These are phyloP conservation scores for Sinocyclocheilus grahami DNA, from an alignment of 2,113 vertebrate genomes.

Conservation along the genomic window DNA sequence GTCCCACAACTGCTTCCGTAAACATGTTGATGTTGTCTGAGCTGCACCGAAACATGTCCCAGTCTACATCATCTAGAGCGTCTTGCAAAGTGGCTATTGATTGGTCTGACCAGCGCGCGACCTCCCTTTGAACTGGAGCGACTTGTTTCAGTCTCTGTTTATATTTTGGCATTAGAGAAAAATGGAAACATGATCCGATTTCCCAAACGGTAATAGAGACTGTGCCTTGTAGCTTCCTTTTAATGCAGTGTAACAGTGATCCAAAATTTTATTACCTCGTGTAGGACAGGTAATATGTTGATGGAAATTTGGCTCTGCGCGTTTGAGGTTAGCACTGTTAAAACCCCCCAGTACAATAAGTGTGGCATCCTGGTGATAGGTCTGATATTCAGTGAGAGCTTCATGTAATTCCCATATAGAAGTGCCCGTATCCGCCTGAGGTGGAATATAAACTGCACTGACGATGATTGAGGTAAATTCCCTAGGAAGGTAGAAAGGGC, in stretches of 20 bases:
- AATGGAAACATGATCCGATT: conserved; percentile 34
- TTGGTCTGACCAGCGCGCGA: conserved; percentile 25
- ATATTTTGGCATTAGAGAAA: conserved; percentile 39
- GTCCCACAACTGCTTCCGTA: background rate
- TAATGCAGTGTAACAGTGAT: conserved; percentile 34
- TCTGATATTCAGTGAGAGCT: too few species aligned
- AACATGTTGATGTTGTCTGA: background rate
- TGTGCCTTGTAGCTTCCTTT: conserved; percentile 25
- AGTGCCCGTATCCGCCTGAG: background rate
- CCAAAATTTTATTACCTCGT: conserved; percentile 15
- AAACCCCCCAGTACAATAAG: background rate
- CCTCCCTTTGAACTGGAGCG: background rate
- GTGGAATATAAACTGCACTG: background rate
- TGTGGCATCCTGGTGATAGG: background rate
- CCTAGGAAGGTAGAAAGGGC: background rate
- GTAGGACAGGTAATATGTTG: conserved; percentile 32
- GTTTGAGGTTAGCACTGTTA: background rate
- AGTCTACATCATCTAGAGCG: too few species aligned
- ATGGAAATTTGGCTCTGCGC: conserved; percentile 7
- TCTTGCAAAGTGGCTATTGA: background rate
- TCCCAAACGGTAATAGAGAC: background rate
- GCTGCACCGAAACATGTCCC: too few species aligned
- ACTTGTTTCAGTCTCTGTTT: conserved; percentile 44
- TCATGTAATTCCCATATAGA: background rate
- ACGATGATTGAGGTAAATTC: background rate